Percentiles rank a stretch among this genome's conserved stretches.
phyloP scores from a whole-genome alignment of 2,888 invertebrate genomes.

The Ariolimax columbianus region DNA sequence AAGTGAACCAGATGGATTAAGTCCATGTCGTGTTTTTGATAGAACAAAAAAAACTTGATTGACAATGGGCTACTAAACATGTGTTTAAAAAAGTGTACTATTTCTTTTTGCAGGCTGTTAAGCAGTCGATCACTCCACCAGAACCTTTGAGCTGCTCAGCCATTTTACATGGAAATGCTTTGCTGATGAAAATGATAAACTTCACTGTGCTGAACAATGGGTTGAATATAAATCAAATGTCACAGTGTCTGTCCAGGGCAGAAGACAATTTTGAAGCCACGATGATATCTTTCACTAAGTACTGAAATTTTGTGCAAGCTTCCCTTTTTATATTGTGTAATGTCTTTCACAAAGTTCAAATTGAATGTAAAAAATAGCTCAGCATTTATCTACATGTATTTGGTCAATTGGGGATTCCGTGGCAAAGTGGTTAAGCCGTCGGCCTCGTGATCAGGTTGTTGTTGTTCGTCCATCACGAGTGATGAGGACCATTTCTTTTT shows the following conservation, averaged over 20 bases:
- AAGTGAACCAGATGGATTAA: too few relatives aligned
- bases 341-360: not conserved
- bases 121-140: slow-evolving; percentile 12
- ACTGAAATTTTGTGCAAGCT: not conserved
- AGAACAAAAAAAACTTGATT: too few relatives aligned
- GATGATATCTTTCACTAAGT: slow-evolving; percentile 34
- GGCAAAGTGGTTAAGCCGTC: too few relatives aligned
- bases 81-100: not conserved
- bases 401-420: too few relatives aligned
- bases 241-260: slow-evolving; percentile 31
- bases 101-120: slow-evolving; percentile 28
- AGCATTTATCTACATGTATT: not conserved
- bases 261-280: not conserved
- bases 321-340: not conserved
- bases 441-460: too few relatives aligned
- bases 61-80: not conserved
- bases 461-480: too few relatives aligned
- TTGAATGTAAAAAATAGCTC: not conserved
- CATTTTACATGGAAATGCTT: not conserved
- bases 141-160: slow-evolving; percentile 18
- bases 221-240: slow-evolving; percentile 30
- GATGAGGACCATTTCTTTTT: too few relatives aligned
- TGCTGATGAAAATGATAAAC: slow-evolving; percentile 33
- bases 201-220: slow-evolving; percentile 21
- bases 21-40: too few relatives aligned